A percentile compares a stretch with the other conserved stretches of the same genome.
Evolutionary conservation across 2,888 invertebrate species (phyloP).

Genomic region (Troglohyphantes excavatus): DNA sequence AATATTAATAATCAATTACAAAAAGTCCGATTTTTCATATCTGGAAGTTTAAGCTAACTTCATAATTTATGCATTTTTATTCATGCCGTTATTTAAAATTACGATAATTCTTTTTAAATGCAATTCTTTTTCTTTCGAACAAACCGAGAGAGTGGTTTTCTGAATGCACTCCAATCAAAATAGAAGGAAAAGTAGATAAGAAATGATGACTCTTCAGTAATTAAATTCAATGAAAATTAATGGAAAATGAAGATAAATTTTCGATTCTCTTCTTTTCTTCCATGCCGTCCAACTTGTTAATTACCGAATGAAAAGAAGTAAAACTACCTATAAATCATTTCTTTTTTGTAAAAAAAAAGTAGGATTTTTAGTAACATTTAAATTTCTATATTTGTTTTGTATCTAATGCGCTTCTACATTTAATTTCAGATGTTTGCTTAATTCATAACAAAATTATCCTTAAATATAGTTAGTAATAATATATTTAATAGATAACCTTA

Average conservation of each 20-base stretch:
- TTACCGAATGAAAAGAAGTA: conserved; percentile 19
- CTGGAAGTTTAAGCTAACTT: neutral
- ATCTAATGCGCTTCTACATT: too few relatives aligned
- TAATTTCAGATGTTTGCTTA: too few relatives aligned
- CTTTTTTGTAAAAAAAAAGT: neutral
- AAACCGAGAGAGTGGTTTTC: neutral
- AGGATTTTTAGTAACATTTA: neutral
- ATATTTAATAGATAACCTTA: too few relatives aligned
- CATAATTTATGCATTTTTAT: neutral
- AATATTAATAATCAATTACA: neutral
- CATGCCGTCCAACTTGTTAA: neutral
- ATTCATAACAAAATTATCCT: too few relatives aligned
- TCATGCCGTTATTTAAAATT: neutral
- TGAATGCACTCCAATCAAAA: conserved; percentile 4
- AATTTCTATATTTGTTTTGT: neutral
- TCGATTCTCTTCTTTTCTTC: conserved; percentile 1
- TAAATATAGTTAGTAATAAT: too few relatives aligned
- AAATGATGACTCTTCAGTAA: conserved; percentile 27
- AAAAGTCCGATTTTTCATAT: neutral
- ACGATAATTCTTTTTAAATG: neutral
- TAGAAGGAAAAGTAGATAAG: neutral
- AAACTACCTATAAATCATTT: neutral
- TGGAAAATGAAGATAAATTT: conserved; percentile 35
- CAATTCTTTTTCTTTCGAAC: neutral
- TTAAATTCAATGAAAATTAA: conserved; percentile 46